Evolutionary conservation across 1,140 invertebrate genomes (phyloP).

Genomic region (Adelges cooleyi): DNA sequence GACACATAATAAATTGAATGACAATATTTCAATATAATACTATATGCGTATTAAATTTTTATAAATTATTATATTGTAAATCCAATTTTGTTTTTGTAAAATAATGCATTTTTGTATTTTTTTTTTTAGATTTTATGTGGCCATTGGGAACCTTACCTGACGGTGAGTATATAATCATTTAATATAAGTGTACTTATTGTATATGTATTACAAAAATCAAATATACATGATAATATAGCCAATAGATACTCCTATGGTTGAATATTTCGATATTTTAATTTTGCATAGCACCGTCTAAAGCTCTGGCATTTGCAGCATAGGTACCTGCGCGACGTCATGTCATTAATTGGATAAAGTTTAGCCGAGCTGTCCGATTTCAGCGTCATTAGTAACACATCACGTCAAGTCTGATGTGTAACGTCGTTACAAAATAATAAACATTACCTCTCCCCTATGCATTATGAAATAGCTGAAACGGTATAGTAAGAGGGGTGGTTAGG

Average conservation of each 20-base stretch:
- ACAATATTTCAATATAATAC: no score
- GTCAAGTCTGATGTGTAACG: slow-evolving; percentile 16
- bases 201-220: no score
- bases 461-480: no score
- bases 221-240: no score
- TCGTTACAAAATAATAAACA: slow-evolving; percentile 27
- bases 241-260: no score
- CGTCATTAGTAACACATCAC: slow-evolving; percentile 23
- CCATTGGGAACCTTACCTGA: slow-evolving; percentile 91
- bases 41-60: no score
- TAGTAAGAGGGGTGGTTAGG: background rate
- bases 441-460: background rate
- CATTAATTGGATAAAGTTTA: slow-evolving; percentile 23
- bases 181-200: no score
- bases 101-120: slow-evolving; percentile 48
- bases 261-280: no score
- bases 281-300: background rate
- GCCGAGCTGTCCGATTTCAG: slow-evolving; percentile 1
- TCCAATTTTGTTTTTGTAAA: no score
- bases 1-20: no score
- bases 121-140: slow-evolving; percentile 94
- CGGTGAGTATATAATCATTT: slow-evolving; percentile 54
- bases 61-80: no score
- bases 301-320: no score
- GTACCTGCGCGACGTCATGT: background rate